These are phyloP conservation scores for Notothenia coriiceps DNA, from an alignment of 2,113 vertebrate species.

Conservation along the genomic window DNA sequence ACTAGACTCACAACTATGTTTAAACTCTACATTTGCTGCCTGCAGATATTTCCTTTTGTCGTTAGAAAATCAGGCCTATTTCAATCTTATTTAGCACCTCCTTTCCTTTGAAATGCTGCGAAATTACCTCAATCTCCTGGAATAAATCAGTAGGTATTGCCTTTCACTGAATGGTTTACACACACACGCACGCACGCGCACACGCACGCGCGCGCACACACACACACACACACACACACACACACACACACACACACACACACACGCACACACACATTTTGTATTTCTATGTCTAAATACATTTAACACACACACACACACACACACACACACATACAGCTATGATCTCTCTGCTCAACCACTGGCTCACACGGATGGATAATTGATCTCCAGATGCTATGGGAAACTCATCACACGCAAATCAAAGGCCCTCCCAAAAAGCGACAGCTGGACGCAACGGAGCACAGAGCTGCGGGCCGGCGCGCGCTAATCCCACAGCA, in stretches of 20 bases:
- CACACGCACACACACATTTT: constrained; percentile 13
- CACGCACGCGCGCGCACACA: constrained; percentile 23
- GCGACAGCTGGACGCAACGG: constrained; percentile 75
- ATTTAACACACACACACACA: background rate
- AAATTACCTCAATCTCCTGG: constrained; percentile 48
- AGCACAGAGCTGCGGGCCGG: constrained; percentile 24
- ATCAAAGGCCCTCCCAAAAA: constrained; percentile 73
- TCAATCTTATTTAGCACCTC: constrained; percentile 17
- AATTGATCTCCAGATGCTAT: constrained; percentile 80
- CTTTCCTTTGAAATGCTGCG: constrained; percentile 47
- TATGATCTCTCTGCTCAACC: constrained; percentile 49
- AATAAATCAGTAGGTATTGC: constrained; percentile 42
- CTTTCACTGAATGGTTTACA: constrained; percentile 18
- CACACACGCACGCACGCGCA: constrained; percentile 24
- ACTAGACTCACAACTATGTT: background rate
- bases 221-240: constrained; percentile 11
- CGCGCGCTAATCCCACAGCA: constrained; percentile 63
- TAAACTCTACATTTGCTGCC: background rate
- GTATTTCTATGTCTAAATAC: no score
- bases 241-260: constrained; percentile 34
- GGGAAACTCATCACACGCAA: constrained; percentile 71
- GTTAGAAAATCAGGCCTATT: constrained; percentile 1
- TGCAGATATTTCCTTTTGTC: background rate
- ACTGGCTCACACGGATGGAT: constrained; percentile 58
- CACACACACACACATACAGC: constrained; percentile 26